Evolutionary conservation across 2,113 vertebrate species (phyloP), one percentile per base, ranked within the genome.

Genomic region (Cyanoderma ruficeps): DNA sequence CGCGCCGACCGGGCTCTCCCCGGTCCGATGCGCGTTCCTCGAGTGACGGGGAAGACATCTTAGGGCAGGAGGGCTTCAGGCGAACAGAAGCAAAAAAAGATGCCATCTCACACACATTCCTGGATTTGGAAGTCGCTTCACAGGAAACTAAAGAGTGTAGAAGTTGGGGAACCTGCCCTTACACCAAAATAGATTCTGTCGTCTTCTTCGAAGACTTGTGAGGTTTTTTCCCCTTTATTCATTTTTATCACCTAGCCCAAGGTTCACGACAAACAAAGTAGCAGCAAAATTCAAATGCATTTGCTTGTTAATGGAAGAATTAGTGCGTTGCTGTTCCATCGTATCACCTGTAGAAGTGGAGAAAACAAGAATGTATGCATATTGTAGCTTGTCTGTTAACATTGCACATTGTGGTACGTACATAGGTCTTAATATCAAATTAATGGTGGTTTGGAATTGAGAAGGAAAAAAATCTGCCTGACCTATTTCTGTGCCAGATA

Each of bases 371-470:
- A 55, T 15, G 7, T 8, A 0, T 33, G n/a, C 15, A 15, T 35
- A 2, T 7, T 35, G 21, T 52, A 46, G 33, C 15, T 64, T 64
- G 33, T 44, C 44, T 10, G 1, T 19, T 88, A 67, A 17, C 10
- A 7, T 5, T 56, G 63, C 20, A 6, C 15, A 0, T 10, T 46
- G 14, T 64, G 79, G 64, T 80, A 44, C 0, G 0, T 65, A 33
- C 7, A 0, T 10, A 24, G 57, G 24, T 61, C n/a, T 75, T 27
- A 10, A 50, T 5, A 0, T 50, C 25, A 44, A 52, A 12, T 28
- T 13, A 60, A 31, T 21, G 7, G 12, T 37, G 21, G 25, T 50
- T 76, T 42, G 50, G 30, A 88, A 49, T n/a, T 44, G 56, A 59
- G 55, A 39, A 21, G 27, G 8, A 17, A 20, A 59, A n/a, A 67